Evolutionary conservation across 2,113 vertebrate species (phyloP), one percentile per base, ranked within the genome.

Genomic region (Puntigrus tetrazona): DNA sequence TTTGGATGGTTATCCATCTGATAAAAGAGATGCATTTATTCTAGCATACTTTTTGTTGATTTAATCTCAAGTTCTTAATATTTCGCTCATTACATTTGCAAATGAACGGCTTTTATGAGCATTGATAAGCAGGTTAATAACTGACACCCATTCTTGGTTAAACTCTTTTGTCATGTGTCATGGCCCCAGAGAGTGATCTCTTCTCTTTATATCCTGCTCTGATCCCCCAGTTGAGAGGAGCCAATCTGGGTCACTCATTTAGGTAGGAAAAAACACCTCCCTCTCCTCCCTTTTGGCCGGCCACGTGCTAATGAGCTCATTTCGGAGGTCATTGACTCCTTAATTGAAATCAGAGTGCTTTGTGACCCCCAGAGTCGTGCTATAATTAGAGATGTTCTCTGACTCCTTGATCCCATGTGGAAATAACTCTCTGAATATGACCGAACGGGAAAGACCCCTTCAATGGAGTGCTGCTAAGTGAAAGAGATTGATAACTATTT

Each of bases 241-340:
- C 25, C 38, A 85, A 88, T 85, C 61, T 90, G 84, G 86, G 87
- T 86, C 86, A 86, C 86, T 87, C 83, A 78, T 86, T 87, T 82
- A 86, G 75, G 67, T 83, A 59, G 57, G 78, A 76, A 84, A 87
- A 82, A 77, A 34, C 50, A 81, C 57, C 78, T 84, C 81, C 65
- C 65, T 41, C 87, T 57, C 81, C 80, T 84, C 86, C 82, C 38
- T 79, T 63, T 80, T 85, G 79, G 81, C 73, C 61, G 57, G 72
- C 74, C 80, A 80, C 55, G 76, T 87, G 82, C 72, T 86, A 88
- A 86, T 82, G 76, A 86, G 85, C 85, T 87, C 70, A 75, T 90
- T 81, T 90, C 84, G 36, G 79, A 87, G 85, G 86, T 88, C 82
- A 79, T 13, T 69, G 72, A 57, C 76, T 78, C 36, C 55, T 52